A percentile compares a stretch with the other conserved stretches of the same genome.
These are phyloP conservation scores for Tinea trinotella DNA, from an alignment of 2,888 invertebrate genomes.

Conservation along the genomic window DNA sequence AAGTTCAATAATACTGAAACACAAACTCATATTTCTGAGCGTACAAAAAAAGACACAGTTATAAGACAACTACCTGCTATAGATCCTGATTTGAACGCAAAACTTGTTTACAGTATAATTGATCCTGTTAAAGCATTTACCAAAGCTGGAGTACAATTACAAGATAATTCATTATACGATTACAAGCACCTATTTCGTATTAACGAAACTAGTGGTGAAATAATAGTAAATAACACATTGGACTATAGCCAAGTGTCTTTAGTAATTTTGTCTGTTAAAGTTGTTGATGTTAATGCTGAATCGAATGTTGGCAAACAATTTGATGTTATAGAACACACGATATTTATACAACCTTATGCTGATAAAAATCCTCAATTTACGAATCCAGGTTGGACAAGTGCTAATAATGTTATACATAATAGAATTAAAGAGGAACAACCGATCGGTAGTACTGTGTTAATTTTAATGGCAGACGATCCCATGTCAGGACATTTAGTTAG, in stretches of 20 bases:
- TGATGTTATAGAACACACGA: slow-evolving; percentile 78
- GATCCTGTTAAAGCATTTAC: slow-evolving; percentile 80
- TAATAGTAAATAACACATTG: slow-evolving; percentile 77
- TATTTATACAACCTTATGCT: slow-evolving; percentile 84
- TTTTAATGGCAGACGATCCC: slow-evolving; percentile 80
- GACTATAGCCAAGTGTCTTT: slow-evolving; percentile 83
- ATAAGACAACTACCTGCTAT: slow-evolving; percentile 77
- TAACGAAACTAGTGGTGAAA: slow-evolving; percentile 78
- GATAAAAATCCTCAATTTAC: slow-evolving; percentile 84
- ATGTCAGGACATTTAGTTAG: slow-evolving; percentile 75
- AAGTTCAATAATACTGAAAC: slow-evolving; percentile 77
- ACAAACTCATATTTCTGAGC: slow-evolving; percentile 80
- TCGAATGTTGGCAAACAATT: slow-evolving; percentile 76
- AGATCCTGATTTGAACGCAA: slow-evolving; percentile 80
- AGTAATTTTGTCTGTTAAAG: slow-evolving; percentile 80
- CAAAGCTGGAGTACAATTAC: slow-evolving; percentile 80
- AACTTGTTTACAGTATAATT: slow-evolving; percentile 78
- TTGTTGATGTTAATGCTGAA: slow-evolving; percentile 79
- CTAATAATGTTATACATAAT: slow-evolving; percentile 77
- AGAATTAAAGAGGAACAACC: slow-evolving; percentile 84
- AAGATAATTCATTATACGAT: slow-evolving; percentile 73
- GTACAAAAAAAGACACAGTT: slow-evolving; percentile 73
- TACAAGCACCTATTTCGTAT: slow-evolving; percentile 79
- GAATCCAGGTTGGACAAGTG: slow-evolving; percentile 80
- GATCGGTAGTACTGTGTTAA: slow-evolving; percentile 79